Evolutionary conservation across 2,797 vertebrate genomes (phyloP), one percentile per base, ranked within the genome.

Genomic region (Heterohyrax brucei): DNA sequence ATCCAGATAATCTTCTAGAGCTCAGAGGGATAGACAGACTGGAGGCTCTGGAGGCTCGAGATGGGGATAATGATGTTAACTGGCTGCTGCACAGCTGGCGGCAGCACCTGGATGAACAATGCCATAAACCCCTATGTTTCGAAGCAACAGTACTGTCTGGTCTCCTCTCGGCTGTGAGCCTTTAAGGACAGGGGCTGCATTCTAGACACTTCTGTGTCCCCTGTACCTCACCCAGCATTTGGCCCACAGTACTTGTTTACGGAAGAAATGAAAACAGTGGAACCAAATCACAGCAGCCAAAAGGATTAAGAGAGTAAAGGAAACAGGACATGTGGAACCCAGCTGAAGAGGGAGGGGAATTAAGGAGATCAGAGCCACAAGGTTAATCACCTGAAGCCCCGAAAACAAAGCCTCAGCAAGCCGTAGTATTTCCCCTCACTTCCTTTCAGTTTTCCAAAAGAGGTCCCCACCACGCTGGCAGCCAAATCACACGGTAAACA

Each of bases 281-380:
- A 75, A n/a, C 76, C 39, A 22, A 87, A 84, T 61, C 44, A 76
- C 39, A 53, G 16, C 10, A 24, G 66, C 59, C 78, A 76, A 83
- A 78, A 89, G 79, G 44, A 88, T 82, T 21, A n/a, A 91, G 18
- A 93, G 53, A 72, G 83, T 33, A 84, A 90, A 90, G 77, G 72
- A 81, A 82, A 81, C 0, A 91, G 95, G 50, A 72, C 1, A 1
- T 1, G 76, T 1, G 39, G 87, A 79, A 70, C 61, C 76, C 68
- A n/a, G 26, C 0, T 39, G 77, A 95, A 82, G 73, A 94, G 0
- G n/a, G 66, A 64, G 12, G 53, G 81, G 77, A 89, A 18, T 62
- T 33, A 82, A 83, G 83, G 59, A 90, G 80, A 87, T 94, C 44
- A 91, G 0, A 95, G 30, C 14, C 59, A 76, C 61, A 10, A 30